These are phyloP conservation scores for Patella vulgata DNA, from an alignment of 1,140 invertebrate genomes.

Conservation along the genomic window DNA sequence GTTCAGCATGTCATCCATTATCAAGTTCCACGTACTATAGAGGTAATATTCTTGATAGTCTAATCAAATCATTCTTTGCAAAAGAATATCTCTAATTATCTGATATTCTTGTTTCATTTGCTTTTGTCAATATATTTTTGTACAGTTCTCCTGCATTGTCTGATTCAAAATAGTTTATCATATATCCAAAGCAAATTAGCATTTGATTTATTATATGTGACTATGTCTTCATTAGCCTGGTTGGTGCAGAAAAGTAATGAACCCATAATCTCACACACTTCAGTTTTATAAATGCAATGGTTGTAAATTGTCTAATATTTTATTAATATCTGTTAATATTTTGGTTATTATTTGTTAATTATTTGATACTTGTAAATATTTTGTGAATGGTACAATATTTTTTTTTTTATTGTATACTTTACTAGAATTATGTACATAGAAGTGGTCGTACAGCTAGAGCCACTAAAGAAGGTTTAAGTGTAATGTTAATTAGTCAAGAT, in stretches of 20 bases:
- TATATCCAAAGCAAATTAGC: background rate
- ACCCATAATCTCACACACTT: too few relatives aligned
- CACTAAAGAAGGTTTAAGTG: conserved; percentile 86
- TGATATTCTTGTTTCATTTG: background rate
- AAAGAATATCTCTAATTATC: background rate
- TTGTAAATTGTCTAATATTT: background rate
- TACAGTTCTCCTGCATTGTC: background rate
- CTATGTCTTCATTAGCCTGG: too few relatives aligned
- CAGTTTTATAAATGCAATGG: too few relatives aligned
- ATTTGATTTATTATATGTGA: background rate
- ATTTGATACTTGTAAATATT: background rate
- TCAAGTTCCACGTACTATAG: conserved; percentile 93
- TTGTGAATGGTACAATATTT: background rate
- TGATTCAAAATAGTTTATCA: background rate
- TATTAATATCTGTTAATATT: background rate
- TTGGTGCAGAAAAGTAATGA: too few relatives aligned
- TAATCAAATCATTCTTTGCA: conserved; percentile 13
- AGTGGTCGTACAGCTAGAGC: conserved; percentile 96
- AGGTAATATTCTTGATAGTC: too few relatives aligned
- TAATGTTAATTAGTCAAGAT: conserved; percentile 89
- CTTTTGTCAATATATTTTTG: background rate
- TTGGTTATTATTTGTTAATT: conserved; percentile 2
- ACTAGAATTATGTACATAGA: conserved; percentile 86
- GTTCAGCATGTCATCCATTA: conserved; percentile 98
- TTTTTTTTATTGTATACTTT: conserved; percentile 6